These are phyloP conservation scores for Scotopteryx bipunctaria DNA, from an alignment of 2,888 invertebrate species.

Conservation along the genomic window DNA sequence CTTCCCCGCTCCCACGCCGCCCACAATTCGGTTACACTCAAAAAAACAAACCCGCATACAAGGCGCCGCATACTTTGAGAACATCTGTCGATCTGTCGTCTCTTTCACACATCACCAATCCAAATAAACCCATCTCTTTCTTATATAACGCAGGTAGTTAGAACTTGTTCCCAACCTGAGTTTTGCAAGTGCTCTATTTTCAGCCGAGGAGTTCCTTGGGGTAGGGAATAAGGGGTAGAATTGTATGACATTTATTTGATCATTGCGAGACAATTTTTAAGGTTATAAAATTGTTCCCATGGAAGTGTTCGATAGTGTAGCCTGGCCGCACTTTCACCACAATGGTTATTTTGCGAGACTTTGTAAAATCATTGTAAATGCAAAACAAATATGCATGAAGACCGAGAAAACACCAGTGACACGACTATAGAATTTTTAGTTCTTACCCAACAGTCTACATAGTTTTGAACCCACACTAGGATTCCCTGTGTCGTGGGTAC, in stretches of 20 bases:
- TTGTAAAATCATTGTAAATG: too few species aligned
- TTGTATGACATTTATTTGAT: conserved; percentile 3
- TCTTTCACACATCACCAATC: conserved; percentile 13
- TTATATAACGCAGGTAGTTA: conserved; percentile 48
- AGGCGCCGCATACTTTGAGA: conserved; percentile 60
- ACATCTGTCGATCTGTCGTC: conserved; percentile 64
- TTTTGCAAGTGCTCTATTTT: conserved; percentile 45
- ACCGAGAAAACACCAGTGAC: too few species aligned
- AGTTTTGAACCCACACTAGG: too few species aligned
- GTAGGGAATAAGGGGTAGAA: conserved; percentile 12
- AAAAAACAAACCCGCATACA: conserved; percentile 72
- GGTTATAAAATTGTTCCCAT: too few species aligned
- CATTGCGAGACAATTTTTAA: neutral
- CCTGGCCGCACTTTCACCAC: too few species aligned
- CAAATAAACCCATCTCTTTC: conserved; percentile 41
- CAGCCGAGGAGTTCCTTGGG: conserved; percentile 15
- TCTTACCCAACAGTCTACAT: too few species aligned
- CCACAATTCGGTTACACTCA: conserved; percentile 34
- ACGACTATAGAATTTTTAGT: too few species aligned
- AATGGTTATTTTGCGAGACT: too few species aligned
- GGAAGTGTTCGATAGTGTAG: too few species aligned
- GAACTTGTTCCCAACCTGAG: conserved; percentile 47
- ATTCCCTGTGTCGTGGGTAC: too few species aligned
- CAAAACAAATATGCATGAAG: too few species aligned
- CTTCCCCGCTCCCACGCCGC: conserved; percentile 32